Percentiles rank a stretch among this genome's conserved stretches.
Conservation (phyloP, 2,113 vertebrate species). For the Channa argus region DNA sequence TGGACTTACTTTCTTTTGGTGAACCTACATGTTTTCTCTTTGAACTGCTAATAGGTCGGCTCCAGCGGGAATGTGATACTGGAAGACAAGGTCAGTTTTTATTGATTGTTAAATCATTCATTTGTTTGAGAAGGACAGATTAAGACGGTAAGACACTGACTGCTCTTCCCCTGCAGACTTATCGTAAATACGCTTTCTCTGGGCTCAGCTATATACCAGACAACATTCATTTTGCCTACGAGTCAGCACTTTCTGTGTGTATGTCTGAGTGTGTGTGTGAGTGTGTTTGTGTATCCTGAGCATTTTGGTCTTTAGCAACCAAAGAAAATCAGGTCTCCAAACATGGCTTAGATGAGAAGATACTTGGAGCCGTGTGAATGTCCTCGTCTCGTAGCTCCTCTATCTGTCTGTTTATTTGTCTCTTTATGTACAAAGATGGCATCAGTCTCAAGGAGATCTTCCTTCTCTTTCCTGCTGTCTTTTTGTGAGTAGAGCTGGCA, state of each 20-base stretch:
- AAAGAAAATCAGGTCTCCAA: constrained; percentile 34
- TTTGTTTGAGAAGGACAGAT: constrained; percentile 56
- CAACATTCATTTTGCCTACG: constrained; percentile 33
- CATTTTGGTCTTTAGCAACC: constrained; percentile 21
- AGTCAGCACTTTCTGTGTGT: constrained; percentile 53
- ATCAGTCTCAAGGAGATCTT: constrained; percentile 55
- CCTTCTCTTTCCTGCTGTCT: constrained; percentile 43
- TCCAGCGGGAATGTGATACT: constrained; percentile 65
- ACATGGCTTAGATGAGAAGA: constrained; percentile 21
- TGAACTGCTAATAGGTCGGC: constrained; percentile 32
- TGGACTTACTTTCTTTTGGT: background rate
- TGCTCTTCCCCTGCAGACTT: constrained; percentile 42
- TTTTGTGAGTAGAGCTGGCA: constrained; percentile 44
- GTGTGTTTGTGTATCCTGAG: constrained; percentile 2
- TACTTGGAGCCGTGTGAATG: constrained; percentile 44
- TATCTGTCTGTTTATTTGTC: constrained; percentile 35
- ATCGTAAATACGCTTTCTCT: constrained; percentile 46
- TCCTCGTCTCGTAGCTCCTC: constrained; percentile 23
- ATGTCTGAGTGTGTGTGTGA: constrained; percentile 16
- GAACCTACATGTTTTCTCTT: constrained; percentile 50
- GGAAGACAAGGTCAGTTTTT: constrained; percentile 66
- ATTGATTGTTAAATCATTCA: constrained; percentile 76
- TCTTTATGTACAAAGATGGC: constrained; percentile 47
- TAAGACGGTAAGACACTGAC: constrained; percentile 58
- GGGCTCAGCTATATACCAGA: constrained; percentile 37